These are phyloP conservation scores for Capromys pilorides DNA, from an alignment of 2,797 vertebrate species.

Conservation along the genomic window DNA sequence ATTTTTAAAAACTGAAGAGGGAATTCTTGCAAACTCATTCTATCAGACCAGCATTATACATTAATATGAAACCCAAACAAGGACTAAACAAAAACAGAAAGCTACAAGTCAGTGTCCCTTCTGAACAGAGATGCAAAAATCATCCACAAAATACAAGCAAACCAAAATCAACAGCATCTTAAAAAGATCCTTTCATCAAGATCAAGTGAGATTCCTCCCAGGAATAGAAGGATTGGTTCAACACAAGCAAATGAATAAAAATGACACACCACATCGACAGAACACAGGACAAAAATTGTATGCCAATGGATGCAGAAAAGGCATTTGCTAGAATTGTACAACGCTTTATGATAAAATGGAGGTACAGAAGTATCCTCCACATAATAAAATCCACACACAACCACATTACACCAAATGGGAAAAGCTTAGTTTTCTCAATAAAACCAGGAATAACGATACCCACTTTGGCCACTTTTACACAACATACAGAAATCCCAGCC, in stretches of 20 bases:
- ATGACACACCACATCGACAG: not conserved
- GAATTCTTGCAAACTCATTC: not conserved
- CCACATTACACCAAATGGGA: not conserved
- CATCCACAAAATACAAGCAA: not conserved
- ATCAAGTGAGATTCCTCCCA: not conserved
- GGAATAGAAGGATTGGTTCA: not conserved
- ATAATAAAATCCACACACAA: not conserved
- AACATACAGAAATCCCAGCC: not conserved
- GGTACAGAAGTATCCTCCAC: not conserved
- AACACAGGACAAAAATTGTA: not conserved
- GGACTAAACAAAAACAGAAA: not conserved
- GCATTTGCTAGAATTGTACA: not conserved
- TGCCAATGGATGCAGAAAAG: not conserved
- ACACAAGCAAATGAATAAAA: not conserved
- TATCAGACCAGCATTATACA: not conserved
- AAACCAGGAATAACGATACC: not conserved
- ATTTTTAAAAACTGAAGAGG: not conserved
- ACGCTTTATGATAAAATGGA: not conserved
- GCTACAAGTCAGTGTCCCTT: not conserved
- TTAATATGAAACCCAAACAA: not conserved
- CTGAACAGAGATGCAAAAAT: not conserved
- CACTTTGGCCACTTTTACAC: not conserved
- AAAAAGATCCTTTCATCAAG: not conserved
- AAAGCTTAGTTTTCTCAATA: not conserved
- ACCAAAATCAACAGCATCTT: not conserved